Base-by-base conservation (phyloP, 2,113 vertebrate species). In the Dipodomys merriami region DNA sequence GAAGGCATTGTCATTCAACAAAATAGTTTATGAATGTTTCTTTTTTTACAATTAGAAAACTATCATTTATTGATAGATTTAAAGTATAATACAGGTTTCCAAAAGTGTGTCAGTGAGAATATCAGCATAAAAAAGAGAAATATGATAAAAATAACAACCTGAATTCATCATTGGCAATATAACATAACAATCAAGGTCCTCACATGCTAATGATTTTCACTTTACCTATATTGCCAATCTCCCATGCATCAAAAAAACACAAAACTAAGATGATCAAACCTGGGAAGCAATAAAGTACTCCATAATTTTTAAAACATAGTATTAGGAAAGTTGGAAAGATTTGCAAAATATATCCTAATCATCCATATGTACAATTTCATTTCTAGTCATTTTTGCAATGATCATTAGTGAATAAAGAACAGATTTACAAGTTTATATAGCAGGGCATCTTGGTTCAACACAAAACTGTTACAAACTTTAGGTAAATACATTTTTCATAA, bases 101-200 rank as follows among this genome's bases (percentile, higher is more conserved):
- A 39, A 39, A 39, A 39, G 35, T 39, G 35, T 39, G 35, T 39
- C 35, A 39, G 35, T 39, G 35, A 39, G 93, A 99, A 98, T 98
- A 98, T 98, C 98, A 98, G 98, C 98, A 98, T 97, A 97, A 97
- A 98, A 98, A 97, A 97, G 97, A 97, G 97, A 98, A 98, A 98
- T 97, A 98, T 98, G 97, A 39, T 98, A 98, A 98, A 98, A 98
- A 98, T 98, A 98, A 98, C 97, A 98, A 98, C 98, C 98, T 98
- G 98, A 98, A 98, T 98, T 98, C 96, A 97, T 97, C 96, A 97
- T 96, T 97, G 97, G 98, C 97, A 98, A 96, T 97, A 97, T 98
- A 98, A 98, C 98, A 98, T 97, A 98, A 97, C 86, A 97, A 98
- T 97, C 97, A 97, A 98, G 98, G 97, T 98, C 98, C 98, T 98